Base-by-base conservation (phyloP, 2,797 vertebrate species). In the Chloroceryle amazona region DNA sequence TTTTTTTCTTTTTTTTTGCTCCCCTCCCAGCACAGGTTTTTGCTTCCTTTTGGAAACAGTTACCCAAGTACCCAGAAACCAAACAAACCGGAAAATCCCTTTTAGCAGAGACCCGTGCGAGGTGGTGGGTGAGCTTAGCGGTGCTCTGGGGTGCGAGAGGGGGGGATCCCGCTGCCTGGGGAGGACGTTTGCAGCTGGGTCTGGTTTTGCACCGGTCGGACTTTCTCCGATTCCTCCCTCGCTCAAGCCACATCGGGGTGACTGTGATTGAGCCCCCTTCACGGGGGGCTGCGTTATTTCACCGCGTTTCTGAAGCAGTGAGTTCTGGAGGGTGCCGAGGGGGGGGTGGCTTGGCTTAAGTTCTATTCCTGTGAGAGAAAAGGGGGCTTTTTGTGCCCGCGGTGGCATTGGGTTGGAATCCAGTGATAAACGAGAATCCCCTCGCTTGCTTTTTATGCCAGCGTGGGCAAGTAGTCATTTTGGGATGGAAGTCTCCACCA, bases 31-130 rank as follows among this genome's bases (percentile, higher is more conserved):
- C 74, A 20, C 25, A 31, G 21, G 9, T 65, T 52, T 58, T 51
- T 25, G 14, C 57, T 89, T 35, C 10, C 6, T 33, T 14, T 18
- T 52, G 25, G 29, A 15, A 22, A 62, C 57, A 65, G 72, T 21
- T 35, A 6, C 31, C 20, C 29, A 62, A 35, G 29, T 54, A 11
- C 52, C 52, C 52, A 31, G 18, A 31, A 54, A 16, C 25, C 49
- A 28, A 28, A 6, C 15, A 15, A 83, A 39, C 9, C 33, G 44
- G 57, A 14, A 60, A 44, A 37, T 5, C 29, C 52, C 66, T 82
- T 51, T 28, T 33, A 5, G 28, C 52, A 28, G 83, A 26, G 14
- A 3, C 5, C 9, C 1, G 0, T 33, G 17, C 0, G 0, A 54
- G 22, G 52, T 62, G 19, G 23, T 23, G 47, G 19, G 25, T 49